phyloP scores from a whole-genome alignment of 2,888 invertebrate species.

The Spisula solida region DNA sequence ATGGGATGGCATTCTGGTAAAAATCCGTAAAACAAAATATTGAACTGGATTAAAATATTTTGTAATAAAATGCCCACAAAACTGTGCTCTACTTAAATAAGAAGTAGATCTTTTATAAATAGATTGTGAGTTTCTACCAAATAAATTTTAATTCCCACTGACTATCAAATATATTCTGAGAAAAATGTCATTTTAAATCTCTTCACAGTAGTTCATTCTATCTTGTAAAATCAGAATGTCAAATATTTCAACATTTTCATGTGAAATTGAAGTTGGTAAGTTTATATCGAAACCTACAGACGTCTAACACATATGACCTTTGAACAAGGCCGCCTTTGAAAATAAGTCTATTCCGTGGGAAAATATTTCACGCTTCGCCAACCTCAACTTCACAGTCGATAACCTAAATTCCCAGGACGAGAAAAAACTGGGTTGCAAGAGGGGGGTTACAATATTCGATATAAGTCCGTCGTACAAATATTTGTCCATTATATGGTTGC shows the following conservation, averaged over 20 bases:
- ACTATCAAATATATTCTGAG: background rate
- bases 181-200: background rate
- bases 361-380: conserved; percentile 73
- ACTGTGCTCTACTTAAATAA: background rate
- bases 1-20: conserved; percentile 48
- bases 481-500: conserved; percentile 20
- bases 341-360: conserved; percentile 66
- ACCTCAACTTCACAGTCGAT: conserved; percentile 52
- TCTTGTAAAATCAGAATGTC: background rate
- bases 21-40: background rate
- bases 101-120: background rate
- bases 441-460: background rate
- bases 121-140: background rate
- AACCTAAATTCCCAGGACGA: conserved; percentile 68
- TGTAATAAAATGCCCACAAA: background rate
- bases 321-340: conserved; percentile 60
- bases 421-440: conserved; percentile 4
- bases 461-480: conserved; percentile 40
- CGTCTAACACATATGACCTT: conserved; percentile 52
- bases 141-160: background rate
- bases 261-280: conserved; percentile 30
- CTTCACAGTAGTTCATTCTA: background rate
- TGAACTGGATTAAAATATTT: conserved; percentile 17
- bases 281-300: conserved; percentile 21
- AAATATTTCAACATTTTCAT: conserved; percentile 11